Base-by-base conservation (phyloP, 2,113 vertebrate species). In the Poicephalus gulielmi region DNA sequence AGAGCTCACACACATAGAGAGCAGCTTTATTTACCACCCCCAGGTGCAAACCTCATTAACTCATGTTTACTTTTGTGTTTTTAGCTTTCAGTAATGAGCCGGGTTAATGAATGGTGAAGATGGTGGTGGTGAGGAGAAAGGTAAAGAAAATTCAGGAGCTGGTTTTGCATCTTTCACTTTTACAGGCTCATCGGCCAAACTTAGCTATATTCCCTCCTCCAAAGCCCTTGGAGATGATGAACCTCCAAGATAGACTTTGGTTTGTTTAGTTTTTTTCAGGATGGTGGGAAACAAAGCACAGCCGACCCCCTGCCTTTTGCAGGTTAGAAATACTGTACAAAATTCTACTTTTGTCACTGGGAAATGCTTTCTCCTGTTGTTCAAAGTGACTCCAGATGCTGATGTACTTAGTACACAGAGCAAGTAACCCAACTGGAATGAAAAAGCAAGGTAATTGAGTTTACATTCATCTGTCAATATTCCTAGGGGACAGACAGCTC, bases 1-100 rank as follows among this genome's bases (percentile, higher is more conserved):
- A 80, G 76, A 84, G 52, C 83, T 88, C 62, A 83, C 24, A 52
- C 41, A 47, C 73, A 92, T 4, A 31, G 66, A 84, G 62, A 93
- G 74, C 66, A 93, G 73, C 64, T 92, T 90, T 96, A 93, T 94
- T 97, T 95, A 91, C 80, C 59, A 69, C 52, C 77, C 80, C 30
- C 53, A 11, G 80, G 90, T 92, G 94, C 33, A 59, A 94, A 91
- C 74, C 70, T 86, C 10, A 17, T 86, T 94, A 95, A 91, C 70
- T 84, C 30, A 76, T 95, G 80, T 95, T 96, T 95, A 78, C 68
- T 92, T 96, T 76, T 93, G 69, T 92, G 90, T 92, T 96, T 97
- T 93, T 80, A 93, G 68, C 79, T 44, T 94, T 84, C 74, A 47
- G 76, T 73, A 90, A 84, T 52, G 83, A 83, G 78, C 57, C 3